These are phyloP conservation scores for Megaleporinus macrocephalus DNA, from an alignment of 2,113 vertebrate species.

Conservation along the genomic window DNA sequence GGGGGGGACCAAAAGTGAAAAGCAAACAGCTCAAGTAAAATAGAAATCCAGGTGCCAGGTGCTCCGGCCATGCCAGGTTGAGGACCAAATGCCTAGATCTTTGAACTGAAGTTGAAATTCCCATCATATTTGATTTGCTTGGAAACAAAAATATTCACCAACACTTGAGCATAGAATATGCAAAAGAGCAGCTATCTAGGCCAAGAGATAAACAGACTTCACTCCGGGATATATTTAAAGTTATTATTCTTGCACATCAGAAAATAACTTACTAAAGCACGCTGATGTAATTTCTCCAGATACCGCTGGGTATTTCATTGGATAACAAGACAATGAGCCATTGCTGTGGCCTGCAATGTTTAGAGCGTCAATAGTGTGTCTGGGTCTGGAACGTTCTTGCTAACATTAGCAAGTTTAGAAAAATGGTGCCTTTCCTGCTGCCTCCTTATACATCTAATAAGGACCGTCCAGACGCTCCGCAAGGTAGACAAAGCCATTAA, in stretches of 20 bases:
- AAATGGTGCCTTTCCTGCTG: constrained; percentile 29
- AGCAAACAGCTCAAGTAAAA: constrained; percentile 15
- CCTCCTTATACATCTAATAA: constrained; percentile 30
- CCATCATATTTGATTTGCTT: not conserved
- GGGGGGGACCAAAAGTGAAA: constrained; percentile 67
- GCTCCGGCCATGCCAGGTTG: not conserved
- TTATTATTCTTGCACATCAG: constrained; percentile 31
- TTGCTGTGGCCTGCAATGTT: constrained; percentile 43
- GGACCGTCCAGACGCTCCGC: constrained; percentile 4
- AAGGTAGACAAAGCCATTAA: constrained; percentile 37
- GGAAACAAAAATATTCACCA: not conserved
- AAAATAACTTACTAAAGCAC: constrained; percentile 34
- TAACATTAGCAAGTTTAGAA: constrained; percentile 47
- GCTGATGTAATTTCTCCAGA: constrained; percentile 48
- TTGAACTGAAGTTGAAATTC: constrained; percentile 9
- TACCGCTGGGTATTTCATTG: constrained; percentile 40
- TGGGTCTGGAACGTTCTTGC: constrained; percentile 33
- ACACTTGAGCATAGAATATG: not conserved
- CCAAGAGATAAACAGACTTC: constrained; percentile 27
- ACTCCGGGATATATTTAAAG: constrained; percentile 32
- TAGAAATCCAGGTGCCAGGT: not conserved
- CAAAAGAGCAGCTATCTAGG: constrained; percentile 19
- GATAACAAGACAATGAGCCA: constrained; percentile 48
- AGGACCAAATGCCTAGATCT: not conserved
- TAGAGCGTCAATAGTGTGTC: constrained; percentile 51